Evolutionary conservation across 1,140 invertebrate genomes (phyloP), one percentile per base, ranked within the genome.

Genomic region (Maniola jurtina): DNA sequence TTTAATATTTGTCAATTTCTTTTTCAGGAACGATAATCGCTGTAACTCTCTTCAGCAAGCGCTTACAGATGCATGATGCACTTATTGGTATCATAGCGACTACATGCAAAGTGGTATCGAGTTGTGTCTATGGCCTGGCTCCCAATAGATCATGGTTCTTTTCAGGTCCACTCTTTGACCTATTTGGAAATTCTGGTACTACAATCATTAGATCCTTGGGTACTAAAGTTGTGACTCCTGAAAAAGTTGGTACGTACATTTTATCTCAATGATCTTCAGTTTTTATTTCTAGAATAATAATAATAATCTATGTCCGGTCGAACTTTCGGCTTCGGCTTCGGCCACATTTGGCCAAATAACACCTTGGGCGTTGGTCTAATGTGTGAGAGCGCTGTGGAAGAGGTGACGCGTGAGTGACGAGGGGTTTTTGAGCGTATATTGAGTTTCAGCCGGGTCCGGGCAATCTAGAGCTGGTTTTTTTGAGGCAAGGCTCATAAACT

Each of bases 181-280:
- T 93, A 34, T 90, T 93, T 54, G 92, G 91, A 38, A 92, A 90
- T 25, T 85, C 91, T 6, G 92, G 91, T 47, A 79, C 86, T 5
- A 92, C 93, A 6, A 91, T 90, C 2, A 88, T 93, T 16, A 82
- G 93, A 66, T 93, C 93, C 5, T 73, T 93, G 50, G 92, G 92
- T 3, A 93, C 93, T 0, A 93, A 94, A 80, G 80, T 93, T 4
- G 92, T 93, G 2, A 77, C 88, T 6, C 82, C 85, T n/a, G 86
- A 92, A 45, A 87, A 93, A 84, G 84, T 88, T 60, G 90, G 89
- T 91, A 68, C 76, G 80, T 73, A 33, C 13, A 52, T 45, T 40
- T 45, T 36, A n/a, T n/a, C n/a, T n/a, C n/a, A n/a, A n/a, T n/a
- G n/a, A n/a, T n/a, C n/a, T n/a, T n/a, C n/a, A n/a, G n/a, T n/a